These are phyloP conservation scores for Cremastinae sp. DNA, from an alignment of 2,888 invertebrate species.

Conservation along the genomic window DNA sequence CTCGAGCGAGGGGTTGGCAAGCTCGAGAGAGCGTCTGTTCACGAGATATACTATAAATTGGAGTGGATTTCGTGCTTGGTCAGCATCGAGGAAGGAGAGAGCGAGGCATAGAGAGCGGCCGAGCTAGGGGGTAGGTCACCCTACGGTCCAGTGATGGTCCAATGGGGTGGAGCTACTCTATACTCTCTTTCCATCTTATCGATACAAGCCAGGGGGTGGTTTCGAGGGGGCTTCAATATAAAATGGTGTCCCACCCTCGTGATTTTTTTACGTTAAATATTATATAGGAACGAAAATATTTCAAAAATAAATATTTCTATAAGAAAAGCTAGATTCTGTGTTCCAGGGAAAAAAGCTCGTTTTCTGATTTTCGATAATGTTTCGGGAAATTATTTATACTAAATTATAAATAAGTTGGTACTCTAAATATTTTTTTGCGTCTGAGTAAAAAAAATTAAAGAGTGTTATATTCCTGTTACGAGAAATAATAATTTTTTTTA, in stretches of 20 bases:
- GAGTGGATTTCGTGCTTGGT: conserved; percentile 78
- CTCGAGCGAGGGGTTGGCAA: conserved; percentile 65
- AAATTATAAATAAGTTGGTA: too few relatives aligned
- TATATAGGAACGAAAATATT: too few relatives aligned
- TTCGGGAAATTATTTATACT: too few relatives aligned
- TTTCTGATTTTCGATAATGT: too few relatives aligned
- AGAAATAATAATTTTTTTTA: conserved; percentile 32
- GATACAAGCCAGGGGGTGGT: conserved; percentile 72
- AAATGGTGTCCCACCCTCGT: conserved; percentile 74
- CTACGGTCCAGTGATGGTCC: conserved; percentile 74
- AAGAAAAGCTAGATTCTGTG: too few relatives aligned
- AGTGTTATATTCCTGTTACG: conserved; percentile 31
- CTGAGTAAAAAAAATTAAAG: not conserved
- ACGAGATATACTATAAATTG: conserved; percentile 70
- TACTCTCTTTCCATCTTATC: conserved; percentile 69
- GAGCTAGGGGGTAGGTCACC: conserved; percentile 74
- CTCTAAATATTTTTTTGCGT: conserved; percentile 1
- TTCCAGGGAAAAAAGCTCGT: too few relatives aligned
- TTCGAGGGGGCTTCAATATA: conserved; percentile 68
- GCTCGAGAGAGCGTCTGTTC: conserved; percentile 55
- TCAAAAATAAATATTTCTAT: not conserved
- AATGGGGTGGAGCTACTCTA: conserved; percentile 74
- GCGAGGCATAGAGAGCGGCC: conserved; percentile 46
- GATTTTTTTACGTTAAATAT: not conserved
- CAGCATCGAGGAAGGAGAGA: conserved; percentile 71